A percentile compares a stretch with the other conserved stretches of the same genome.
Conservation (phyloP, 2,797 vertebrate species). For the Cyprinodon diabolis region DNA sequence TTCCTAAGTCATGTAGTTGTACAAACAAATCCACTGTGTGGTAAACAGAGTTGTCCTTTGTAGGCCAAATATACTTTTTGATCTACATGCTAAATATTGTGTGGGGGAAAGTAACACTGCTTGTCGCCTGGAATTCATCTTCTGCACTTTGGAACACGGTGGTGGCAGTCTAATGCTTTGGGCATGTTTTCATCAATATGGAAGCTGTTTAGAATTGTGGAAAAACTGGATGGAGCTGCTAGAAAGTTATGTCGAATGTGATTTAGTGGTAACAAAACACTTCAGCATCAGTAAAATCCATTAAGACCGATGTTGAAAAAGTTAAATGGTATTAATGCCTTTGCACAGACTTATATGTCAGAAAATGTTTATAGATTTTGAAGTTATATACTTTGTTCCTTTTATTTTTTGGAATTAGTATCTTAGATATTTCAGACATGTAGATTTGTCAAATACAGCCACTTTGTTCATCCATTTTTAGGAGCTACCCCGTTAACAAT, state of each 20-base stretch:
- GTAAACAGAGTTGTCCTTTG: neutral
- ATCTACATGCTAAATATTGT: neutral
- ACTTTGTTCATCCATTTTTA: neutral
- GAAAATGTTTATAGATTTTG: too few relatives aligned
- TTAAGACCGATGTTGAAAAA: too few relatives aligned
- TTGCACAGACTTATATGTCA: too few relatives aligned
- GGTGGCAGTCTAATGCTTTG: neutral
- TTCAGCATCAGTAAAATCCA: too few relatives aligned
- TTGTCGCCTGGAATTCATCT: neutral
- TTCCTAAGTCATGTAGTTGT: neutral
- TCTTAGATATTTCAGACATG: too few relatives aligned
- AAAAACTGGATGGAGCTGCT: neutral
- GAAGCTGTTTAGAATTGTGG: neutral
- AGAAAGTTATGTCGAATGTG: neutral
- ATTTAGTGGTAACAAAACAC: neutral
- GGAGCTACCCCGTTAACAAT: neutral
- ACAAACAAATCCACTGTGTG: neutral
- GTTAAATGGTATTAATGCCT: too few relatives aligned
- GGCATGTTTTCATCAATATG: neutral
- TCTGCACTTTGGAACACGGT: neutral
- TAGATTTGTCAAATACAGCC: too few relatives aligned
- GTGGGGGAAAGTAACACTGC: neutral
- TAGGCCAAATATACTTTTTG: neutral
- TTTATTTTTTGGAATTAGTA: too few relatives aligned
- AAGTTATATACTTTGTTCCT: too few relatives aligned